A percentile compares a stretch with the other conserved stretches of the same genome.
phyloP scores from a whole-genome alignment of 2,888 invertebrate species.

The Prosopocoilus inquinatus region DNA sequence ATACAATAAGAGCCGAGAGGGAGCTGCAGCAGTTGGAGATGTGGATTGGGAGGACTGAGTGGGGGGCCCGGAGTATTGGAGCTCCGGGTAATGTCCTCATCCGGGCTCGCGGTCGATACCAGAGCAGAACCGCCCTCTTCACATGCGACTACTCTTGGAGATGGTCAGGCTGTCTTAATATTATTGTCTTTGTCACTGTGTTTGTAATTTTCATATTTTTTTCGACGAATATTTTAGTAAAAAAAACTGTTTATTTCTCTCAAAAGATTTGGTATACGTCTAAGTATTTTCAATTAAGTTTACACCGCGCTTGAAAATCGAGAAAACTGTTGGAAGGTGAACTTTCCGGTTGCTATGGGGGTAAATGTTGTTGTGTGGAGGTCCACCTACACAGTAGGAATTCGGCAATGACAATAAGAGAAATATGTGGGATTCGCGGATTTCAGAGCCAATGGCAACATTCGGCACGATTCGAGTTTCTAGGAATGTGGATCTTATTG shows the following conservation, averaged over 20 bases:
- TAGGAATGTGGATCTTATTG: constrained; percentile 50
- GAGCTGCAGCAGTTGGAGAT: constrained; percentile 36
- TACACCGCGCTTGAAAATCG: too few relatives aligned
- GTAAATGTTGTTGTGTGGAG: neutral
- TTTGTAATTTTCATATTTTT: neutral
- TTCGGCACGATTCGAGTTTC: constrained; percentile 47
- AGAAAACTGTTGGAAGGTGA: neutral
- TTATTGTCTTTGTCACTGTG: constrained; percentile 19
- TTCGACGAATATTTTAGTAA: too few relatives aligned
- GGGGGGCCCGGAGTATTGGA: constrained; percentile 45
- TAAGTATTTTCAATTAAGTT: too few relatives aligned
- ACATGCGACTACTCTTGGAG: constrained; percentile 26
- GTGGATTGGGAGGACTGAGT: constrained; percentile 35
- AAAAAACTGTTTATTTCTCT: too few relatives aligned
- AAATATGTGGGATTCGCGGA: constrained; percentile 50
- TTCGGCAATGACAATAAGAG: constrained; percentile 50
- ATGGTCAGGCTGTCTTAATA: constrained; percentile 18
- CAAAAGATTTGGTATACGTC: too few relatives aligned
- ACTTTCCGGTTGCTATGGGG: neutral
- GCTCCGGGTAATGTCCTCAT: constrained; percentile 52
- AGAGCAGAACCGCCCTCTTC: constrained; percentile 43
- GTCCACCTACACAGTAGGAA: constrained; percentile 1
- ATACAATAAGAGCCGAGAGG: constrained; percentile 25
- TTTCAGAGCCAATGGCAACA: constrained; percentile 46
- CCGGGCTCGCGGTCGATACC: constrained; percentile 50